Evolutionary conservation across 2,113 vertebrate species (phyloP), one percentile per base, ranked within the genome.

Genomic region (Strix aluco): DNA sequence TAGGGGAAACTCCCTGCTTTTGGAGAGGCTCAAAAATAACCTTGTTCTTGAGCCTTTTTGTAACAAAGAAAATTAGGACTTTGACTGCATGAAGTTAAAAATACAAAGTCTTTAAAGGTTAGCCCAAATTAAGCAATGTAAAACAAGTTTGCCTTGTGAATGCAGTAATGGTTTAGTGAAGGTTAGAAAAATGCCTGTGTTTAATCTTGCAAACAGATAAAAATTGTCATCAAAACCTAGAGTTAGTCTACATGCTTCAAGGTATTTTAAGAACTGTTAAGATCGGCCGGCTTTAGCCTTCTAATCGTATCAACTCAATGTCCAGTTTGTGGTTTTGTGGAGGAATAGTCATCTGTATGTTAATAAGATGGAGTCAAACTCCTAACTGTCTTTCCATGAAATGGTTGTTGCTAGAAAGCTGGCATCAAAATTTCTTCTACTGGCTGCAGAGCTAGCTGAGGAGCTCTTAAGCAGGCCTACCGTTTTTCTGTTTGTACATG

Each of bases 401-500:
- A 26, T 16, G 11, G 11, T 14, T 81, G 27, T 65, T 86, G 20
- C 63, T 90, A 5, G 38, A 89, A 84, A 75, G 5, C 27, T 49
- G 9, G 11, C 21, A 26, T 55, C 47, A 71, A 19, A n/a, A 23
- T 47, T 57, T 74, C 69, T 72, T 29, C 40, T 54, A 0, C 27
- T 40, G 18, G 44, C 10, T 44, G 23, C 36, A 69, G 47, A 59
- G 52, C n/a, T 66, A 26, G 32, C 38, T 4, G 3, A 65, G 44
- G n/a, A 70, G 40, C 46, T 92, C n/a, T 20, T 20, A 44, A 63
- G 82, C 52, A 72, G 70, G 54, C 57, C 21, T 46, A 6, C 10
- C 3, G 1, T 22, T 87, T 63, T 34, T 83, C 23, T 40, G 9
- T 47, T 47, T 51, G 13, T 38, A 59, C 7, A 19, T 0, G 0